These are phyloP conservation scores for human DNA, from an alignment of 2,113 vertebrate genomes.

Conservation along the genomic window DNA sequence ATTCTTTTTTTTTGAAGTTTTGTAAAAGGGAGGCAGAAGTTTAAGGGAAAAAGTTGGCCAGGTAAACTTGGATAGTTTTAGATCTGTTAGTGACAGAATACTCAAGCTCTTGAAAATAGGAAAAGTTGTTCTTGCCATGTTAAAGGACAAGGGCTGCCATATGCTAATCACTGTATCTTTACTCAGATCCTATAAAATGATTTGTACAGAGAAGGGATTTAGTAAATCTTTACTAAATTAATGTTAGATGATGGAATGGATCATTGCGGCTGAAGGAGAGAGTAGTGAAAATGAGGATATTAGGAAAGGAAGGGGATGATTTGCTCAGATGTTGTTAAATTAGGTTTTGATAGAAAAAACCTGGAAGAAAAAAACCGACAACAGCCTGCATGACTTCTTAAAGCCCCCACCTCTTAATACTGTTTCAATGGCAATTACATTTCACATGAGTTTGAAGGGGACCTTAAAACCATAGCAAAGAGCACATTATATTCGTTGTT, in stretches of 20 bases:
- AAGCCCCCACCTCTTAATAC: neutral
- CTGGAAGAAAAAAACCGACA: neutral
- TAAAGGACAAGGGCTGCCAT: neutral
- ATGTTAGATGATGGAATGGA: neutral
- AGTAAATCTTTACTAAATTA: neutral
- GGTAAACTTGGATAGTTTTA: neutral
- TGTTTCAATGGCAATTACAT: neutral
- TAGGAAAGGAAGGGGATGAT: neutral
- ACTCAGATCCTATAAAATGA: neutral
- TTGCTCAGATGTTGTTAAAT: neutral
- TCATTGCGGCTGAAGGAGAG: too few species aligned
- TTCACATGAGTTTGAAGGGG: neutral
- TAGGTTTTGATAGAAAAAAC: neutral
- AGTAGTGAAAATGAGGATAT: neutral
- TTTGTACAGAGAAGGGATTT: neutral
- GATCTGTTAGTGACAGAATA: neutral
- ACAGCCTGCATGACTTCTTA: neutral
- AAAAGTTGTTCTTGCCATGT: neutral
- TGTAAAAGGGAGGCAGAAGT: neutral
- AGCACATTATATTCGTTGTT: conserved; percentile 8
- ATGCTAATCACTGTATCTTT: neutral
- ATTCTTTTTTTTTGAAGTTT: neutral
- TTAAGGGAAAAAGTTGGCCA: neutral
- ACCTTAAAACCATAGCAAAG: neutral
- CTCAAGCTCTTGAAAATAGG: neutral